These are phyloP conservation scores for Seriola rivoliana DNA, from an alignment of 2,113 vertebrate species.

Conservation along the genomic window DNA sequence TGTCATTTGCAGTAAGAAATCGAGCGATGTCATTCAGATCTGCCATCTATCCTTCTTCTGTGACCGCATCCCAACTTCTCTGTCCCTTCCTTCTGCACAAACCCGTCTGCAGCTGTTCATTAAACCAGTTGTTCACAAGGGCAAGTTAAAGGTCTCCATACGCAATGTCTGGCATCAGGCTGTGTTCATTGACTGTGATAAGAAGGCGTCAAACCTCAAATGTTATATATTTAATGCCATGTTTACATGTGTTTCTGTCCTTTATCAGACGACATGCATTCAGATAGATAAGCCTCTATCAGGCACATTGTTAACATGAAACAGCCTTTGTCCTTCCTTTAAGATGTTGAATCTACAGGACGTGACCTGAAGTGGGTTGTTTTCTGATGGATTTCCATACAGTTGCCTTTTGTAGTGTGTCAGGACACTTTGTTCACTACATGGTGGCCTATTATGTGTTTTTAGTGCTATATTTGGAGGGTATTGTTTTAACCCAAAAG, in stretches of 20 bases:
- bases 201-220: not conserved
- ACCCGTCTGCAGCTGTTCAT: not conserved
- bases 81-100: not conserved
- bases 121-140: constrained; percentile 14
- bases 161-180: not conserved
- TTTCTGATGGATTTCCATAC: constrained; percentile 44
- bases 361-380: constrained; percentile 34
- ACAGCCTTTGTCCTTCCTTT: constrained; percentile 33
- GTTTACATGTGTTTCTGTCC: constrained; percentile 28
- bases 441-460: constrained; percentile 24
- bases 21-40: no score
- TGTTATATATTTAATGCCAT: constrained; percentile 1
- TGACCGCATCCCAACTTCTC: not conserved
- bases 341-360: constrained; percentile 21
- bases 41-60: not conserved
- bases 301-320: constrained; percentile 18
- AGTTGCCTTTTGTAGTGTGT: constrained; percentile 40
- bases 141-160: constrained; percentile 4
- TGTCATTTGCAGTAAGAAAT: not conserved
- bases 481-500: constrained; percentile 65
- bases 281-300: constrained; percentile 30
- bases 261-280: constrained; percentile 1
- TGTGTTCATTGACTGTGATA: constrained; percentile 9
- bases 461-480: constrained; percentile 38
- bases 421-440: constrained; percentile 29